These are phyloP conservation scores for Procambarus clarkii DNA, from an alignment of 1,140 invertebrate species.

Conservation along the genomic window DNA sequence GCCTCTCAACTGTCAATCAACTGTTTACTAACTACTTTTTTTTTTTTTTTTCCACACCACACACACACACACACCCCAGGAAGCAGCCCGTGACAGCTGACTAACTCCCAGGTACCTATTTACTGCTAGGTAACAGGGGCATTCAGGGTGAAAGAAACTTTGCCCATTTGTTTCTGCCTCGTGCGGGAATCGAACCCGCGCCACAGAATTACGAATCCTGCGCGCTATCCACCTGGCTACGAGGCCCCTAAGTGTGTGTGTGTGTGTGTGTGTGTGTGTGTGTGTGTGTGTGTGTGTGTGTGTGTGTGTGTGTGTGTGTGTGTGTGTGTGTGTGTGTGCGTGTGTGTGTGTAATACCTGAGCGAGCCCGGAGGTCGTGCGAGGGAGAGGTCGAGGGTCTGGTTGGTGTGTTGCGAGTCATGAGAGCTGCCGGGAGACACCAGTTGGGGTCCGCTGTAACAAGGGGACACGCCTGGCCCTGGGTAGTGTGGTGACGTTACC, in stretches of 20 bases:
- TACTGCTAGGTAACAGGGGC: too few species aligned
- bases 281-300: conserved; percentile 35
- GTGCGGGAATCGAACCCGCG: too few species aligned
- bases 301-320: conserved; percentile 11
- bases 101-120: too few species aligned
- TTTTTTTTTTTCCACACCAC: too few species aligned
- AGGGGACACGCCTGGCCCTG: conserved; percentile 72
- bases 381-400: conserved; percentile 72
- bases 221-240: too few species aligned
- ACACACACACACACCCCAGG: too few species aligned
- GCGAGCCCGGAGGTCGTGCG: conserved; percentile 63
- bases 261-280: conserved; percentile 14
- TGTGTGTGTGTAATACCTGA: conserved; percentile 62
- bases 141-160: too few species aligned
- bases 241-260: not conserved
- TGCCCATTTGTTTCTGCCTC: too few species aligned
- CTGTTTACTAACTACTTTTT: too few species aligned
- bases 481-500: conserved; percentile 72
- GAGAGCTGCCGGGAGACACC: conserved; percentile 69
- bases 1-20: too few species aligned
- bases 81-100: too few species aligned
- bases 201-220: too few species aligned
- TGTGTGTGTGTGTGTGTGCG: not conserved
- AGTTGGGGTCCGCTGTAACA: conserved; percentile 71
- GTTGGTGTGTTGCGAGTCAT: conserved; percentile 70